Percentiles rank a stretch among this genome's conserved stretches.
phyloP scores from a whole-genome alignment of 2,113 vertebrate species.

The Tragelaphus imberbis region DNA sequence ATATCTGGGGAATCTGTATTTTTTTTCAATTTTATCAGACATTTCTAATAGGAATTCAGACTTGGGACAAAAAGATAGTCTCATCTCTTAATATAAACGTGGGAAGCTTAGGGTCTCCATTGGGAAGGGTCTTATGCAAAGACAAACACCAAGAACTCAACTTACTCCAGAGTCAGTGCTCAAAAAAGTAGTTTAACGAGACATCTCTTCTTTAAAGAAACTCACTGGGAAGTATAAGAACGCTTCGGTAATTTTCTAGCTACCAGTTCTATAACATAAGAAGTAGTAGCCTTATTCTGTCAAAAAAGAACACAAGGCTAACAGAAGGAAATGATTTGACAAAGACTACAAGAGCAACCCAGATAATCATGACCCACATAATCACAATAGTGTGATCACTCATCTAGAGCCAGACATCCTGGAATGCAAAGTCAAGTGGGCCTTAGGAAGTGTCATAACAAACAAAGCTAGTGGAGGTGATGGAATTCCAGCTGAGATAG shows the following conservation, averaged over 20 bases:
- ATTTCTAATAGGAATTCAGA: background rate
- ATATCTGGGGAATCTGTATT: background rate
- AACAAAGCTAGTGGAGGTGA: background rate
- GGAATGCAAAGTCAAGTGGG: background rate
- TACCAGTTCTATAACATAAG: background rate
- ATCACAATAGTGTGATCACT: background rate
- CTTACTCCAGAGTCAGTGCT: background rate
- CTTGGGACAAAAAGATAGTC: background rate
- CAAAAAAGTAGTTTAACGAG: background rate
- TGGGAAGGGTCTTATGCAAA: background rate
- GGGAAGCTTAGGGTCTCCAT: background rate
- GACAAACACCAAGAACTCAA: background rate
- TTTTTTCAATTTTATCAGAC: background rate
- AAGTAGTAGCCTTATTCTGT: background rate
- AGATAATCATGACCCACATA: background rate
- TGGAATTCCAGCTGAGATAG: background rate
- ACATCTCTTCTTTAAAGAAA: background rate
- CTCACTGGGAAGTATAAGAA: background rate
- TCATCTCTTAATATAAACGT: background rate
- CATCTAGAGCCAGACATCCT: background rate
- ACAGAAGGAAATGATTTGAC: background rate
- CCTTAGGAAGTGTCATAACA: rapidly evolving
- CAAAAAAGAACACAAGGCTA: background rate
- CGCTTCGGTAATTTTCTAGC: background rate
- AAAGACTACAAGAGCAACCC: background rate